Base-by-base conservation (phyloP, 2,113 vertebrate species). In the Nicator chloris region DNA sequence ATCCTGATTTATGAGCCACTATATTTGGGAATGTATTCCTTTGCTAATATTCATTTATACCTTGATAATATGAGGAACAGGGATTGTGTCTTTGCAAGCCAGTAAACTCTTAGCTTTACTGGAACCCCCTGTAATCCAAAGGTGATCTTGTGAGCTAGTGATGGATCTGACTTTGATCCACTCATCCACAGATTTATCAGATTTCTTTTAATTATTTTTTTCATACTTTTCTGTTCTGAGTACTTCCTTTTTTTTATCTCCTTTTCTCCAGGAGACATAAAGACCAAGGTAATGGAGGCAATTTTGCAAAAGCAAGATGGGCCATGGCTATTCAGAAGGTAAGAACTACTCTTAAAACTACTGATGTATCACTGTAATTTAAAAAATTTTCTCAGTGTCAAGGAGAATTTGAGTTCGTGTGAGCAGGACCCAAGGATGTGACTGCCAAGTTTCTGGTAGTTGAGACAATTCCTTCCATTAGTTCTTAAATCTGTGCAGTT, bases 271-370 rank as follows among this genome's bases (percentile, higher is more conserved):
- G 90, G 33, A 92, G 68, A 69, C 89, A 64, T 69, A 64, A 64
- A 82, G 80, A 85, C 57, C 44, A 54, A 42, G 28, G 24, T 76
- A 82, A 79, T 85, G 68, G 56, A 94, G 73, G 60, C 47, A 90
- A 69, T 65, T 91, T 95, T 72, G 86, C 91, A 73, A 96, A 90
- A 97, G 93, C 95, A 60, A 94, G 95, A 91, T 97, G 96, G 96
- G 92, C 88, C 71, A 92, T 82, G 53, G 96, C 91, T 51, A 93
- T 97, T 90, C 88, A 96, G 70, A 96, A 96, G 97, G 97, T 97
- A 96, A 82, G 95, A 87, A 14, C 28, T 61, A 14, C 40, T 88
- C 64, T 64, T 90, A 45, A 81, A 86, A 35, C 10, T 73, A 57
- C 49, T 73, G 19, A 35, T 68, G 26, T 42, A 20, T 78, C 39